Conservation (phyloP, 2,113 vertebrate genomes). For the Sorex araneus region DNA sequence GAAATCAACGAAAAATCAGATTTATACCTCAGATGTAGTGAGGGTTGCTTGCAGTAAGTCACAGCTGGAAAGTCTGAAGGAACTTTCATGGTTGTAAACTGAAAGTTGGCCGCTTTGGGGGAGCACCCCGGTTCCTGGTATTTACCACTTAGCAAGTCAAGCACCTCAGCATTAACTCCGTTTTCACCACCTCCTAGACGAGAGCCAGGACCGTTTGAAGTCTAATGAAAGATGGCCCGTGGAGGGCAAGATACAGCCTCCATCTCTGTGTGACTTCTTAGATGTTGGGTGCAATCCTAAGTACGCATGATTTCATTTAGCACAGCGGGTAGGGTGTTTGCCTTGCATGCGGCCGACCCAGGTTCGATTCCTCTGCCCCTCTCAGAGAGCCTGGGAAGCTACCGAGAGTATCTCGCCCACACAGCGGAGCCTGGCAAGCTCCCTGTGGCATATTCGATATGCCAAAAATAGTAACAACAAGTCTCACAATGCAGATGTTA, state of each 20-base stretch:
- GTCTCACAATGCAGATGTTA: too few relatives aligned
- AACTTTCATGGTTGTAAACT: conserved; percentile 8
- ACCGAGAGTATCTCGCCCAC: too few relatives aligned
- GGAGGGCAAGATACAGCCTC: neutral
- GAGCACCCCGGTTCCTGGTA: neutral
- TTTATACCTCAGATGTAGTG: conserved; percentile 15
- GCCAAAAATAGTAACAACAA: too few relatives aligned
- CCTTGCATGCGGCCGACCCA: too few relatives aligned
- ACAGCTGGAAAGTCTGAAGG: conserved; percentile 9
- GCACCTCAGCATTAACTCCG: neutral
- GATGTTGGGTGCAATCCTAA: neutral
- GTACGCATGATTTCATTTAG: neutral
- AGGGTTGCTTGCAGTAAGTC: conserved; percentile 20
- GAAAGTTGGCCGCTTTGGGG: neutral
- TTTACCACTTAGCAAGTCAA: neutral
- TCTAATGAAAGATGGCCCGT: neutral
- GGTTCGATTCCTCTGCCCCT: too few relatives aligned
- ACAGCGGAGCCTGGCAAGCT: too few relatives aligned
- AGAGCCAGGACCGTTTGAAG: neutral
- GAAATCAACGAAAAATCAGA: conserved; percentile 24
- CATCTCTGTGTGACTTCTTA: neutral
- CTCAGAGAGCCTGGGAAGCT: too few relatives aligned
- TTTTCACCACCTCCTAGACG: neutral
- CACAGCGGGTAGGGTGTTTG: too few relatives aligned
- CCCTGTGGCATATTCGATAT: too few relatives aligned